Evolutionary conservation across 2,113 vertebrate genomes (phyloP).

Genomic region (Capreolus pygargus): DNA sequence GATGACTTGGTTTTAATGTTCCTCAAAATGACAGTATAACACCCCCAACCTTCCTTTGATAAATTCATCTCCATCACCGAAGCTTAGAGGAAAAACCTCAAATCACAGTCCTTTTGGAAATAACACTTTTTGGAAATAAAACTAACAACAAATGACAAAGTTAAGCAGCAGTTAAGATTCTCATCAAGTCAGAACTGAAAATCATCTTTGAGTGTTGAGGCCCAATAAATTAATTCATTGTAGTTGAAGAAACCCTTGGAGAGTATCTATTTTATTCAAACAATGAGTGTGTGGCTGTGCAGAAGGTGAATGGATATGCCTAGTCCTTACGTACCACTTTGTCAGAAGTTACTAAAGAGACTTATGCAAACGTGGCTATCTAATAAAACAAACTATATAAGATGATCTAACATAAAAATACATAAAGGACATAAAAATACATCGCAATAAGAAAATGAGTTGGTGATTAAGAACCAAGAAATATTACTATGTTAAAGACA

Average conservation of each 20-base stretch:
- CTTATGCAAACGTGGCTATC: neutral
- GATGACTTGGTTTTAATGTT: neutral
- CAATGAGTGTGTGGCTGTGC: neutral
- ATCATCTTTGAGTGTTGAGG: neutral
- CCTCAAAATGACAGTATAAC: neutral
- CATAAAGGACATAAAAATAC: neutral
- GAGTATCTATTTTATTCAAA: neutral
- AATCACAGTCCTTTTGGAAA: neutral
- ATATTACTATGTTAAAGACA: neutral
- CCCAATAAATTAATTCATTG: neutral
- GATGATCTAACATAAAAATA: neutral
- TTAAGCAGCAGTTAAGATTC: neutral
- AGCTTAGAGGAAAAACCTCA: neutral
- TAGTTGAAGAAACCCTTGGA: neutral
- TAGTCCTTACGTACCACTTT: neutral
- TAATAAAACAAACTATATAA: neutral
- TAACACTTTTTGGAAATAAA: neutral
- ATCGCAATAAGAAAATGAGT: neutral
- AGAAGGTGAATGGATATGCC: neutral
- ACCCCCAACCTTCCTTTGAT: neutral
- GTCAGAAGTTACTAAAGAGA: neutral
- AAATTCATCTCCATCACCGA: neutral
- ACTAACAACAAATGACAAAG: neutral
- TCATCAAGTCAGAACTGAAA: constrained; percentile 9
- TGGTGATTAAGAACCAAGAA: neutral